Evolutionary conservation across 2,113 vertebrate species (phyloP).

Genomic region (Heliornis fulica): DNA sequence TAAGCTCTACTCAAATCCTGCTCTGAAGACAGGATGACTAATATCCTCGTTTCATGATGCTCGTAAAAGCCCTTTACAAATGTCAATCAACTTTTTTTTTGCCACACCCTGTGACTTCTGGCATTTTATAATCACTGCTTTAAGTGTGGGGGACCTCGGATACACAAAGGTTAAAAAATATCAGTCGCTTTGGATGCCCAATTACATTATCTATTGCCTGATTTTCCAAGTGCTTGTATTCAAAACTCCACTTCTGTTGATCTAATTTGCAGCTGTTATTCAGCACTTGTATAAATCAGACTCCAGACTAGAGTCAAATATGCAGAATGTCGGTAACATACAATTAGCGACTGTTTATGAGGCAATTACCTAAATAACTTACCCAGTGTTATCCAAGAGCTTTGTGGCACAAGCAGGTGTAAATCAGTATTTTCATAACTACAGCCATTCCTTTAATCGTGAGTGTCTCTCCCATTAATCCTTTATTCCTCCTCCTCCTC

Average conservation of each 20-base stretch:
- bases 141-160: neutral
- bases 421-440: neutral
- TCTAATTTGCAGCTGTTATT: neutral
- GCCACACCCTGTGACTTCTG: neutral
- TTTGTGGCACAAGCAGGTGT: neutral
- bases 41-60: neutral
- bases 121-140: neutral
- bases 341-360: conserved; percentile 2
- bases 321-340: neutral
- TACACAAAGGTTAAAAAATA: neutral
- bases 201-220: neutral
- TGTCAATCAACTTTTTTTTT: neutral
- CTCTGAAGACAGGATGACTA: neutral
- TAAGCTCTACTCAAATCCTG: neutral
- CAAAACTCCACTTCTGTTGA: neutral
- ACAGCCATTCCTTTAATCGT: neutral
- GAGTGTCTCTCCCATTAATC: neutral
- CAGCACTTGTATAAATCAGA: neutral
- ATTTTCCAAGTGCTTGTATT: neutral
- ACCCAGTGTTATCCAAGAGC: neutral
- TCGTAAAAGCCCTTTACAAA: neutral
- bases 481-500: neutral
- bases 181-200: neutral
- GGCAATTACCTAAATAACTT: neutral
- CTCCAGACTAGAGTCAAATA: neutral